Conservation (phyloP, 37 sponge, comb jelly and placozoan genomes). For the Axinella damicornis region DNA sequence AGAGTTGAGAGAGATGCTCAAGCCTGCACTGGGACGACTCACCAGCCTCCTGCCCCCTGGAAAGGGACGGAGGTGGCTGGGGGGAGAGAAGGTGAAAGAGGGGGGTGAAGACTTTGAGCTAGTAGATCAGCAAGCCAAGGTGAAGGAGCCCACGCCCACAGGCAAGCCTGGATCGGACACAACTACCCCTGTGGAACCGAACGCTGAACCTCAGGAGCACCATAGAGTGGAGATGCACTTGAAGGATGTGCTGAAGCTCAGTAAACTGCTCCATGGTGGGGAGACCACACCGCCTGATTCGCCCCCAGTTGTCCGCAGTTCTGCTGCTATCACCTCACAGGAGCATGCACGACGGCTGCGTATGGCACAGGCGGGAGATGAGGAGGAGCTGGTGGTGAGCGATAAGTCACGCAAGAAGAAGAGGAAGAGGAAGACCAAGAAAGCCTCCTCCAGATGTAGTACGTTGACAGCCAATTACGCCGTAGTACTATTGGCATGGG, state of each 20-base stretch:
- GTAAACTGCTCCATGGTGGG: too few relatives aligned
- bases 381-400: constrained; percentile 15
- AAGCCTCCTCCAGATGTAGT: constrained; percentile 35
- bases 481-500: too few relatives aligned
- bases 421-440: constrained; percentile 19
- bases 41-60: too few relatives aligned
- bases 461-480: background rate
- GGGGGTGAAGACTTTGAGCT: background rate
- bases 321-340: background rate
- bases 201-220: background rate
- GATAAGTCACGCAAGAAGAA: constrained; percentile 18
- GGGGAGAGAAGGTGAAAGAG: background rate
- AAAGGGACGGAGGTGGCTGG: too few relatives aligned
- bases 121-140: background rate
- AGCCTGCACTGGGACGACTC: background rate
- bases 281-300: background rate
- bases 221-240: background rate
- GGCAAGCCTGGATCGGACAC: background rate
- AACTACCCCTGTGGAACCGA: background rate
- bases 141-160: background rate
- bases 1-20: constrained; percentile 9
- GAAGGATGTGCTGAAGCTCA: background rate
- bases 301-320: background rate
- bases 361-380: constrained; percentile 19
- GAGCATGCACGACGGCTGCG: constrained; percentile 42